These are phyloP conservation scores for Channa argus DNA, from an alignment of 2,113 vertebrate species.

Conservation along the genomic window DNA sequence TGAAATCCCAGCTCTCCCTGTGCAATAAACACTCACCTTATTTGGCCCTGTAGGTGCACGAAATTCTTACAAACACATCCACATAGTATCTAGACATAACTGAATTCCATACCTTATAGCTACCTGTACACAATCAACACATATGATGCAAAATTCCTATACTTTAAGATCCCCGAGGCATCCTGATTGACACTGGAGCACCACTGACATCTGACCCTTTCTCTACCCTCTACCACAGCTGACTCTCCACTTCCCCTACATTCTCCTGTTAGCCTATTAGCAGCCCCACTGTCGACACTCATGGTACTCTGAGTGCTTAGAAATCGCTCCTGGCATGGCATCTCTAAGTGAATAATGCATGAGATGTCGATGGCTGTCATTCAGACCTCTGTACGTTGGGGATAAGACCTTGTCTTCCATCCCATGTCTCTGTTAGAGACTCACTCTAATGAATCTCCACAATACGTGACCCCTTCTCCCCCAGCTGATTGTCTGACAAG, in stretches of 20 bases:
- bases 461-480: conserved; percentile 56
- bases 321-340: conserved; percentile 37
- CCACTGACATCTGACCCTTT: conserved; percentile 23
- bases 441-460: conserved; percentile 61
- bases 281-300: conserved; percentile 37
- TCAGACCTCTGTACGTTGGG: conserved; percentile 60
- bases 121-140: conserved; percentile 23
- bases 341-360: conserved; percentile 69
- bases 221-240: conserved; percentile 4
- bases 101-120: background rate
- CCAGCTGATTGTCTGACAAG: conserved; percentile 50
- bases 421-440: conserved; percentile 42
- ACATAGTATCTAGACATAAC: conserved; percentile 4
- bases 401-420: conserved; percentile 68
- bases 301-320: conserved; percentile 26
- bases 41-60: conserved; percentile 48
- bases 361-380: conserved; percentile 66
- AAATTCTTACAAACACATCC: conserved; percentile 35
- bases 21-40: conserved; percentile 58
- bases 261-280: conserved; percentile 60
- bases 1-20: conserved; percentile 60
- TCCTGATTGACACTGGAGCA: conserved; percentile 33
- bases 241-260: background rate
- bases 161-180: background rate
- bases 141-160: conserved; percentile 25